phyloP scores from a whole-genome alignment of 2,797 vertebrate genomes.

The Sebastes minor region DNA sequence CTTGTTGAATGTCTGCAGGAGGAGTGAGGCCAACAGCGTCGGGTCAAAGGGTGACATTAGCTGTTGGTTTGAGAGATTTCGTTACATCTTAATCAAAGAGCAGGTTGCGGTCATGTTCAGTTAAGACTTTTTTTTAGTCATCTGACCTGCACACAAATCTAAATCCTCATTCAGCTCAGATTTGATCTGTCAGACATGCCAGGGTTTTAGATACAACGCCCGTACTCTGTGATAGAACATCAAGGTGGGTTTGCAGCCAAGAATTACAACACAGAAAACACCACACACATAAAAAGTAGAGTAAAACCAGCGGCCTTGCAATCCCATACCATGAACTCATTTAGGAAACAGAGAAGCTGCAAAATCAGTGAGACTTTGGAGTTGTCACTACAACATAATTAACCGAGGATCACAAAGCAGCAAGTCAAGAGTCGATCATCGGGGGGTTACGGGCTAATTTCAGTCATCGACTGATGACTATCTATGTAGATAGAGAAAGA shows the following conservation, averaged over 20 bases:
- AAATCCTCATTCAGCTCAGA: constrained; percentile 15
- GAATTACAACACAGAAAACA: constrained; percentile 1
- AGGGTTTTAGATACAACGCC: background rate
- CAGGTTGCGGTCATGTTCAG: constrained; percentile 3
- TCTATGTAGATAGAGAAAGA: constrained; percentile 61
- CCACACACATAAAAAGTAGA: background rate
- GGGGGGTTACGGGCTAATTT: constrained; percentile 46
- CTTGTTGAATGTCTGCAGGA: constrained; percentile 43
- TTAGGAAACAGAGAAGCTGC: constrained; percentile 27
- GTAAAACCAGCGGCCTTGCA: constrained; percentile 7
- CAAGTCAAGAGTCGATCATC: constrained; percentile 51
- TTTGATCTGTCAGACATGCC: constrained; percentile 12
- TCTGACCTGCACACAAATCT: constrained; percentile 22
- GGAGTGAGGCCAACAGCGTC: background rate
- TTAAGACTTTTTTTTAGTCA: background rate
- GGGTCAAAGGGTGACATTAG: constrained; percentile 24
- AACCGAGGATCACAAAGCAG: constrained; percentile 44
- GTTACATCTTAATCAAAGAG: constrained; percentile 27
- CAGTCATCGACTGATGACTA: constrained; percentile 63
- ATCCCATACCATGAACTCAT: constrained; percentile 22
- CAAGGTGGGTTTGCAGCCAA: constrained; percentile 7
- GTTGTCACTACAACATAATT: constrained; percentile 42
- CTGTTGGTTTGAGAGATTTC: constrained; percentile 22
- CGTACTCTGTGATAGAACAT: constrained; percentile 1
- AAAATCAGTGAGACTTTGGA: constrained; percentile 42